A percentile compares a stretch with the other conserved stretches of the same genome.
Evolutionary conservation across 1,140 invertebrate species (phyloP).

Genomic region (Nephotettix cincticeps): DNA sequence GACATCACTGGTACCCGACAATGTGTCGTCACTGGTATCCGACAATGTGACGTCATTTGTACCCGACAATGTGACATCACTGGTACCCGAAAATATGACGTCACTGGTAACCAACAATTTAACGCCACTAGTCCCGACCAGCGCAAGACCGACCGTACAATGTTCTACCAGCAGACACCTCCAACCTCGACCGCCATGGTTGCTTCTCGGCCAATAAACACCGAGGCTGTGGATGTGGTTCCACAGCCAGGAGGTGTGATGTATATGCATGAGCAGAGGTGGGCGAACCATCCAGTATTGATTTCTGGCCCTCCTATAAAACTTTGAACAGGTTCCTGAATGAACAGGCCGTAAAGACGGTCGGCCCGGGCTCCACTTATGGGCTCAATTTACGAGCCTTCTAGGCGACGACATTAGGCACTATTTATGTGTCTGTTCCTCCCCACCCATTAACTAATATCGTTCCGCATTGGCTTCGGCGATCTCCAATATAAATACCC

Average conservation of each 20-base stretch:
- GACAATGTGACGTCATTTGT: too few relatives aligned
- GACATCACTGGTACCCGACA: too few relatives aligned
- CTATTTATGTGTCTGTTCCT: constrained; percentile 13
- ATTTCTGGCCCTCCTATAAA: constrained; percentile 23
- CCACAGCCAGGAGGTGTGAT: background rate
- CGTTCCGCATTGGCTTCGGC: background rate
- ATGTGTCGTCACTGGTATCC: too few relatives aligned
- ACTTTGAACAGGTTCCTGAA: constrained; percentile 21
- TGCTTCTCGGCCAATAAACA: constrained; percentile 6
- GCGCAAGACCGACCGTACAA: too few relatives aligned
- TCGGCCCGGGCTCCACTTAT: background rate
- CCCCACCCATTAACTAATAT: constrained; percentile 19
- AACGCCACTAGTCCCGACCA: too few relatives aligned
- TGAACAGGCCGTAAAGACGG: constrained; percentile 7
- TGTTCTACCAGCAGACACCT: too few relatives aligned
- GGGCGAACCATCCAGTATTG: constrained; percentile 20
- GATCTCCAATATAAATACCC: too few relatives aligned
- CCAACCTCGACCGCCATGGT: constrained; percentile 9
- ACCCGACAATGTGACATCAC: too few relatives aligned
- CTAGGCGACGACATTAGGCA: constrained; percentile 10
- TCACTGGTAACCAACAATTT: too few relatives aligned
- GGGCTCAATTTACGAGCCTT: background rate
- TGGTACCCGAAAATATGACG: too few relatives aligned
- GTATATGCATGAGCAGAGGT: constrained; percentile 18
- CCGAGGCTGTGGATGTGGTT: background rate